Percentiles rank a stretch among this genome's conserved stretches.
Evolutionary conservation across 2,888 invertebrate genomes (phyloP).

Genomic region (Oxycera nigricornis): DNA sequence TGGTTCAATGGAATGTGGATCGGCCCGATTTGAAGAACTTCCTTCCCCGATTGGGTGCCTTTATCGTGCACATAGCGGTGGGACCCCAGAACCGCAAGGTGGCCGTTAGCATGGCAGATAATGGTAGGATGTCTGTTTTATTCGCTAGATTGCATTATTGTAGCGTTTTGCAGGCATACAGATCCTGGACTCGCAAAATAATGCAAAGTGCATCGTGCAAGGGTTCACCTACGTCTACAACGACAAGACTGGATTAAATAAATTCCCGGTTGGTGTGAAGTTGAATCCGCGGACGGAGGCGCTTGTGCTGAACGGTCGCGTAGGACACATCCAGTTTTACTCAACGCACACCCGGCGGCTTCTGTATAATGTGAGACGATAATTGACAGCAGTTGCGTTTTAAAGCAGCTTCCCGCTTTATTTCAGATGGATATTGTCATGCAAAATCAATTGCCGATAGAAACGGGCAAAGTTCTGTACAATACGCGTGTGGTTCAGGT

Average conservation of each 20-base stretch:
- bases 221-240: slow-evolving; percentile 70
- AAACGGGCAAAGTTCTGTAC: slow-evolving; percentile 66
- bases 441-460: slow-evolving; percentile 73
- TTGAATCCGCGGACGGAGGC: slow-evolving; percentile 71
- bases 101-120: slow-evolving; percentile 74
- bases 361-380: slow-evolving; percentile 70
- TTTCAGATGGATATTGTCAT: slow-evolving; percentile 73
- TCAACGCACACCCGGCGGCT: slow-evolving; percentile 70
- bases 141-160: slow-evolving; percentile 2
- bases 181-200: slow-evolving; percentile 65
- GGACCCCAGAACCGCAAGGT: slow-evolving; percentile 70
- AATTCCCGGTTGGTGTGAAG: slow-evolving; percentile 60
- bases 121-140: slow-evolving; percentile 61
- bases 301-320: slow-evolving; percentile 74
- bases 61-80: slow-evolving; percentile 69
- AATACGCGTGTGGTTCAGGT: slow-evolving; percentile 72
- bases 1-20: slow-evolving; percentile 76
- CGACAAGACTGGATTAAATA: slow-evolving; percentile 62
- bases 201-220: slow-evolving; percentile 68
- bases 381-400: not conserved
- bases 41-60: slow-evolving; percentile 74
- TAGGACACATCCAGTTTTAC: slow-evolving; percentile 79
- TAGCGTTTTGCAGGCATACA: slow-evolving; percentile 60
- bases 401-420: slow-evolving; percentile 39
- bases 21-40: slow-evolving; percentile 64